A percentile compares a stretch with the other conserved stretches of the same genome.
Evolutionary conservation across 2,797 vertebrate species (phyloP).

Genomic region (Sebastes matsubarae): DNA sequence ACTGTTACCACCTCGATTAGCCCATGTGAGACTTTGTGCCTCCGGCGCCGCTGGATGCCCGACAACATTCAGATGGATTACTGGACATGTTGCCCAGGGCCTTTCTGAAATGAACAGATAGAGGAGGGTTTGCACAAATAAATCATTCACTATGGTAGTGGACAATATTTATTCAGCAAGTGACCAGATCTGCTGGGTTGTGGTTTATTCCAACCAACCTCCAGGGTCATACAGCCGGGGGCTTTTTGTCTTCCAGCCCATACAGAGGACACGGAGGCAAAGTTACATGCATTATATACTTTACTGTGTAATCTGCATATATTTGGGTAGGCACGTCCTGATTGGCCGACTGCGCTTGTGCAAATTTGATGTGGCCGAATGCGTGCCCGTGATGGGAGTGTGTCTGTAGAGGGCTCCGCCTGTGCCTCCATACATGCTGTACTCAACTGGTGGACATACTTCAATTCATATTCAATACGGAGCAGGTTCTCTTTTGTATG

Average conservation of each 20-base stretch:
- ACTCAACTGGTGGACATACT: not conserved
- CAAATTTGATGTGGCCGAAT: too few relatives aligned
- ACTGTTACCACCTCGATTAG: not conserved
- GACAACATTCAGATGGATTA: not conserved
- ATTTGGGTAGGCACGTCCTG: too few relatives aligned
- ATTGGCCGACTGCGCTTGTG: too few relatives aligned
- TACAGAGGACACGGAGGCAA: too few relatives aligned
- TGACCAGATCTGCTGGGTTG: not conserved
- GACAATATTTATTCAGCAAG: not conserved
- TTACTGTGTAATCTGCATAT: too few relatives aligned
- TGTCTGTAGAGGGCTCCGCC: too few relatives aligned
- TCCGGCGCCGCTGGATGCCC: not conserved
- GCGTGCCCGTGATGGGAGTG: too few relatives aligned
- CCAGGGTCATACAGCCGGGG: too few relatives aligned
- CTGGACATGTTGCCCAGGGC: not conserved
- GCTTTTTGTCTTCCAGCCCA: too few relatives aligned
- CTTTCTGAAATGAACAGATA: not conserved
- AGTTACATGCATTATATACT: too few relatives aligned
- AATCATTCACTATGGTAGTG: not conserved
- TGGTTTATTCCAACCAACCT: not conserved
- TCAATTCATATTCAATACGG: not conserved
- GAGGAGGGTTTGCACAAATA: not conserved
- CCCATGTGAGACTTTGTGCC: not conserved
- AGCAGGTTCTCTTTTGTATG: not conserved
- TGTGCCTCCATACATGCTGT: not conserved